Conservation (phyloP, 2,113 vertebrate genomes). For the Lagenorhynchus albirostris region DNA sequence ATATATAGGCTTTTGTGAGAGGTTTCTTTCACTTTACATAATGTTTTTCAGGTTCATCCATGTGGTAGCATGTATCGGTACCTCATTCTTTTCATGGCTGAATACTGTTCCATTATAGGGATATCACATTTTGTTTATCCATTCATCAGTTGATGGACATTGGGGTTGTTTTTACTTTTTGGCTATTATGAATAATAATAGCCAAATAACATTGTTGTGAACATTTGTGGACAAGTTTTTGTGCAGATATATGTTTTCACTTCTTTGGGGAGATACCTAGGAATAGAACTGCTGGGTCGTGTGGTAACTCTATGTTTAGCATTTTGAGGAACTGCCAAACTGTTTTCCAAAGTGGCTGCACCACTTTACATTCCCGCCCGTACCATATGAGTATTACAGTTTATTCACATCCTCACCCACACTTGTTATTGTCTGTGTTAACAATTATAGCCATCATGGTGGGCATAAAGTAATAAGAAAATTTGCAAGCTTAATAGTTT, state of each 20-base stretch:
- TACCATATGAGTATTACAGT: neutral
- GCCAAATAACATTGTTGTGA: neutral
- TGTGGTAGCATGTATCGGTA: neutral
- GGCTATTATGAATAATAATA: neutral
- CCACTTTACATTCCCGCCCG: neutral
- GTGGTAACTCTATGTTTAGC: neutral
- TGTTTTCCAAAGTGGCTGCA: neutral
- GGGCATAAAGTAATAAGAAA: neutral
- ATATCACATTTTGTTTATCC: neutral
- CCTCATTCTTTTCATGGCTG: neutral
- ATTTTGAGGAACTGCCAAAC: neutral
- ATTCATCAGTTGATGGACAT: neutral
- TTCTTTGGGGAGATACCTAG: neutral
- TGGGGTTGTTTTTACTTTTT: neutral
- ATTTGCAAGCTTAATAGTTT: neutral
- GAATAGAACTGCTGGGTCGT: neutral
- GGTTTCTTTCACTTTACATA: neutral
- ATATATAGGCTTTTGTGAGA: neutral
- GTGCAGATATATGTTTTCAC: neutral
- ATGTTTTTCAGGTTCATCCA: neutral
- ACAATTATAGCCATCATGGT: neutral
- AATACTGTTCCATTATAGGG: neutral
- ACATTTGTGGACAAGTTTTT: neutral
- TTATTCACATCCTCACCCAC: neutral
- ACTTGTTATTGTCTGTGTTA: neutral